Conservation (phyloP, 2,113 vertebrate species). For the Marmota flaviventris region DNA sequence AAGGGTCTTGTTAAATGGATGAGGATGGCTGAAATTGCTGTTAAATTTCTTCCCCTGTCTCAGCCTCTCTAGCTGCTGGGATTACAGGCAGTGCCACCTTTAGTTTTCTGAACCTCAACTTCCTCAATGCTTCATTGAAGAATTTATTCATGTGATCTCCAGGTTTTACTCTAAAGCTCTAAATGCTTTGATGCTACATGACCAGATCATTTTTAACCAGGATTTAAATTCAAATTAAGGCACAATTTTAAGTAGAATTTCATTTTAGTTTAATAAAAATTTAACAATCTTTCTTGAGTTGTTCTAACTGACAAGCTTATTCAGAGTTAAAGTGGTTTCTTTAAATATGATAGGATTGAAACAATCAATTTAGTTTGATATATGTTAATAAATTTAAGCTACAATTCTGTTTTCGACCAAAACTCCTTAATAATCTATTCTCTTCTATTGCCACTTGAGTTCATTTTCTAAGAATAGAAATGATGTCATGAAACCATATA, state of each 20-base stretch:
- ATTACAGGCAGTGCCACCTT: too few species aligned
- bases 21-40: too few species aligned
- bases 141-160: neutral
- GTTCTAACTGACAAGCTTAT: neutral
- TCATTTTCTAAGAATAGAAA: conserved; percentile 52
- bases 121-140: neutral
- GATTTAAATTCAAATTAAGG: conserved; percentile 49
- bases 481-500: neutral
- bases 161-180: neutral
- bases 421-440: neutral
- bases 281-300: conserved; percentile 39
- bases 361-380: conserved; percentile 23
- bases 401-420: neutral
- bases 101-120: neutral
- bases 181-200: neutral
- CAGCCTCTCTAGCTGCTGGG: too few species aligned
- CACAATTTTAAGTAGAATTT: conserved; percentile 30
- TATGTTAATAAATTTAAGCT: neutral
- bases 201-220: neutral
- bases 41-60: too few species aligned
- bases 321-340: neutral
- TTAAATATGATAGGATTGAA: neutral
- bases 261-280: conserved; percentile 35
- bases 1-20: too few species aligned
- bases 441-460: neutral